phyloP scores from a whole-genome alignment of 2,113 vertebrate species.

The Murina feae region DNA sequence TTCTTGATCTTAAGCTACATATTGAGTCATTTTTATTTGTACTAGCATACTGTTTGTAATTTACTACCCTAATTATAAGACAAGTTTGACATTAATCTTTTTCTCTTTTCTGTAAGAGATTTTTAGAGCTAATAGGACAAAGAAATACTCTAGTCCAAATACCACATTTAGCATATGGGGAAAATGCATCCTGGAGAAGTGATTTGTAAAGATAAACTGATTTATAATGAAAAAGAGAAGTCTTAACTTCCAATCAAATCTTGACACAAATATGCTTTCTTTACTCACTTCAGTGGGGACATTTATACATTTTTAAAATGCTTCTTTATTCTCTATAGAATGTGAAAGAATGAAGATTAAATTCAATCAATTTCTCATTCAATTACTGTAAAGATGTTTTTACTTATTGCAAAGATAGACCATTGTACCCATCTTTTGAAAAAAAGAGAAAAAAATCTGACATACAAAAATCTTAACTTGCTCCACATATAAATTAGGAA shows the following conservation, averaged over 20 bases:
- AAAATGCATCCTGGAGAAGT: background rate
- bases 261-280: background rate
- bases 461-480: constrained; percentile 62
- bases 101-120: background rate
- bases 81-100: constrained; percentile 11
- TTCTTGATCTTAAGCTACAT: constrained; percentile 17
- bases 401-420: constrained; percentile 59
- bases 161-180: background rate
- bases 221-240: constrained; percentile 1
- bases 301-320: constrained; percentile 12
- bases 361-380: constrained; percentile 69
- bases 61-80: background rate
- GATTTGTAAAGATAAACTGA: background rate
- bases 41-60: background rate
- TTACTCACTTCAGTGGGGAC: background rate
- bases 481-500: constrained; percentile 66
- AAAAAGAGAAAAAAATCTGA: constrained; percentile 42
- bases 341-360: constrained; percentile 52
- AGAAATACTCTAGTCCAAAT: background rate
- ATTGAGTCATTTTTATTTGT: background rate
- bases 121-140: background rate
- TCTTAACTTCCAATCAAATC: background rate
- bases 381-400: constrained; percentile 66
- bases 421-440: constrained; percentile 49
- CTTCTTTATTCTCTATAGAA: constrained; percentile 45